Evolutionary conservation across 2,888 invertebrate genomes (phyloP).

Genomic region (Melangyna quadrimaculata): DNA sequence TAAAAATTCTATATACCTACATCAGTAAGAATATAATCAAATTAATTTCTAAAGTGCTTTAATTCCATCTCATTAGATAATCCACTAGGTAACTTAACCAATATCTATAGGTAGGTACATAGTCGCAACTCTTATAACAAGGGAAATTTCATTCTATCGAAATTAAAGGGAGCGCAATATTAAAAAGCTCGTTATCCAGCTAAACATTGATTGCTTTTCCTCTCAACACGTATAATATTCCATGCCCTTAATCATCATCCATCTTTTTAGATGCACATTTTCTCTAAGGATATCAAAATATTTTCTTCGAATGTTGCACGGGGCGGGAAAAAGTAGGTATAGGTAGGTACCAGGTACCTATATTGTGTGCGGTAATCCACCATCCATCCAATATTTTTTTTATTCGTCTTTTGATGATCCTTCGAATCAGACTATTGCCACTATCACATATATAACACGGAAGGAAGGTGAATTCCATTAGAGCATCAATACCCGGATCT

Average conservation of each 20-base stretch:
- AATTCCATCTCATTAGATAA: constrained; percentile 3
- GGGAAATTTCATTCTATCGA: neutral
- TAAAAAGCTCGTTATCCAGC: constrained; percentile 26
- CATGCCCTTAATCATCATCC: constrained; percentile 22
- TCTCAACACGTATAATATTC: constrained; percentile 35
- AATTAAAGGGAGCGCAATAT: constrained; percentile 18
- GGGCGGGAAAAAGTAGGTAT: neutral
- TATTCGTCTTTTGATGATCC: constrained; percentile 12
- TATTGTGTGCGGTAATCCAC: constrained; percentile 49
- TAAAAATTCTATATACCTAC: too few relatives aligned
- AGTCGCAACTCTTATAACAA: neutral
- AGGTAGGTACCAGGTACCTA: too few relatives aligned
- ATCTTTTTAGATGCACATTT: constrained; percentile 34
- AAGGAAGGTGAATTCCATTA: constrained; percentile 66
- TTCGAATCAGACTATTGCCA: constrained; percentile 20
- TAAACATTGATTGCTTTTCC: constrained; percentile 55
- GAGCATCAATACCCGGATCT: constrained; percentile 68
- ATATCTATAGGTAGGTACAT: too few relatives aligned
- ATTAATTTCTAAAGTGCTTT: neutral
- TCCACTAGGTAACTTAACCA: too few relatives aligned
- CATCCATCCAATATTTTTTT: constrained; percentile 17
- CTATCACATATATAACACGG: constrained; percentile 55
- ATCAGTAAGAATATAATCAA: neutral
- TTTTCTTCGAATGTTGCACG: constrained; percentile 22
- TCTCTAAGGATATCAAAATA: constrained; percentile 62